phyloP scores from a whole-genome alignment of 2,113 vertebrate species.

The Hippolais icterina region DNA sequence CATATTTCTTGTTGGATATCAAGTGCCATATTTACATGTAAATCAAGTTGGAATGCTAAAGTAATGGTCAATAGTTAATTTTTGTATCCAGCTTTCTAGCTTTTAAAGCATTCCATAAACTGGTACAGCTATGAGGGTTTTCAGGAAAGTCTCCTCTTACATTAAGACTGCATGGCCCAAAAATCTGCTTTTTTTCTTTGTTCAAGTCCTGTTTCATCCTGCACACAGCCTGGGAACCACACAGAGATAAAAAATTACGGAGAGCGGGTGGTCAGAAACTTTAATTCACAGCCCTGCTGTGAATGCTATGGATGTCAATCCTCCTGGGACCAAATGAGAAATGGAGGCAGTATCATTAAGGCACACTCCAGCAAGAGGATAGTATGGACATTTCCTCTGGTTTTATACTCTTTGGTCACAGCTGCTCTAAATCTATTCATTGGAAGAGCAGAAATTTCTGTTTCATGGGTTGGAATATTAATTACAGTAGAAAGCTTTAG shows the following conservation, averaged over 20 bases:
- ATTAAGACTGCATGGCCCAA: background rate
- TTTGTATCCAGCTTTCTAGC: background rate
- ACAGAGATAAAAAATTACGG: background rate
- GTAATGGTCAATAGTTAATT: background rate
- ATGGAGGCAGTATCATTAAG: background rate
- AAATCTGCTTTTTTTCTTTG: background rate
- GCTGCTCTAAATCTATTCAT: background rate
- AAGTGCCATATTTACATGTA: fast-evolving
- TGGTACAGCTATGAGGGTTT: background rate
- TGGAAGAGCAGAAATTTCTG: background rate
- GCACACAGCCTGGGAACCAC: background rate
- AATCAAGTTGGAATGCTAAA: background rate
- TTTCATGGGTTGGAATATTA: background rate
- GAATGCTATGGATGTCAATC: background rate
- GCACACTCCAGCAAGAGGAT: background rate
- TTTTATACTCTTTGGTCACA: background rate
- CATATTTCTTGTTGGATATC: background rate
- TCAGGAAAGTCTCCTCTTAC: background rate
- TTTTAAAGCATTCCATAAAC: background rate
- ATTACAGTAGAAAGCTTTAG: background rate
- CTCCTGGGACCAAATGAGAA: background rate
- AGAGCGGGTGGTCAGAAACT: background rate
- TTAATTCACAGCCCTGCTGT: background rate
- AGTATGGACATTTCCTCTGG: background rate
- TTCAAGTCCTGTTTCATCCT: background rate